Evolutionary conservation across 2,113 vertebrate species (phyloP).

Genomic region (Corythoichthys haematopterus): DNA sequence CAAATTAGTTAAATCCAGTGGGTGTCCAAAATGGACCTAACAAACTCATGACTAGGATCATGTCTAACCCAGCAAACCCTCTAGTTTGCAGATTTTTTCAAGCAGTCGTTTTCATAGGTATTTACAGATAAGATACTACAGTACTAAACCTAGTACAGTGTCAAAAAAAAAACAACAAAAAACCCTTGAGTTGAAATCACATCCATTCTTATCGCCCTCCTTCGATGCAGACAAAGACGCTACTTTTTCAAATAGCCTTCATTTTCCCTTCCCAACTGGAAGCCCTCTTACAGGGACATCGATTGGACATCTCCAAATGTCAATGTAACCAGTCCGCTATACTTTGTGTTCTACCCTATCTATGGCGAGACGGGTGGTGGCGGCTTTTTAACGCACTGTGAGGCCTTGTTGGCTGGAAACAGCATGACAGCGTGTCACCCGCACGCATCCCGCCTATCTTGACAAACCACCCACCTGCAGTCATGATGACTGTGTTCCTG

Average conservation of each 20-base stretch:
- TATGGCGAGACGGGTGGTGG: slow-evolving; percentile 39
- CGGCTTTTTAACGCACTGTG: slow-evolving; percentile 32
- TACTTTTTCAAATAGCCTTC: slow-evolving; percentile 41
- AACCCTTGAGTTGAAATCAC: slow-evolving; percentile 1
- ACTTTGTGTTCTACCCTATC: slow-evolving; percentile 28
- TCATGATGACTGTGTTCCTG: slow-evolving; percentile 34
- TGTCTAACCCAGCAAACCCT: neutral
- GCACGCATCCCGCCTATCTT: slow-evolving; percentile 34
- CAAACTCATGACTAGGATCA: neutral
- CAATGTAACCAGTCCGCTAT: slow-evolving; percentile 29
- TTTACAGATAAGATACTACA: no score
- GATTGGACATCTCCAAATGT: slow-evolving; percentile 47
- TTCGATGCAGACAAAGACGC: slow-evolving; percentile 35
- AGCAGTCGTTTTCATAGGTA: no score
- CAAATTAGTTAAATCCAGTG: neutral
- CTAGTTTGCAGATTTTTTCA: no score
- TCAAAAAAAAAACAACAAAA: neutral
- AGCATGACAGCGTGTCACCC: slow-evolving; percentile 31
- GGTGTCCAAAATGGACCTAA: neutral
- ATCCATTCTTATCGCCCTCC: slow-evolving; percentile 13
- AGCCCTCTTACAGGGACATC: slow-evolving; percentile 38
- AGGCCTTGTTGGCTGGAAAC: slow-evolving; percentile 40
- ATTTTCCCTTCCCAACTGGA: slow-evolving; percentile 37
- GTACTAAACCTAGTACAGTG: neutral
- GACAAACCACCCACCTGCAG: slow-evolving; percentile 57